Evolutionary conservation across 2,888 invertebrate genomes (phyloP), one percentile per base, ranked within the genome.

Genomic region (Serrognathus titanus): DNA sequence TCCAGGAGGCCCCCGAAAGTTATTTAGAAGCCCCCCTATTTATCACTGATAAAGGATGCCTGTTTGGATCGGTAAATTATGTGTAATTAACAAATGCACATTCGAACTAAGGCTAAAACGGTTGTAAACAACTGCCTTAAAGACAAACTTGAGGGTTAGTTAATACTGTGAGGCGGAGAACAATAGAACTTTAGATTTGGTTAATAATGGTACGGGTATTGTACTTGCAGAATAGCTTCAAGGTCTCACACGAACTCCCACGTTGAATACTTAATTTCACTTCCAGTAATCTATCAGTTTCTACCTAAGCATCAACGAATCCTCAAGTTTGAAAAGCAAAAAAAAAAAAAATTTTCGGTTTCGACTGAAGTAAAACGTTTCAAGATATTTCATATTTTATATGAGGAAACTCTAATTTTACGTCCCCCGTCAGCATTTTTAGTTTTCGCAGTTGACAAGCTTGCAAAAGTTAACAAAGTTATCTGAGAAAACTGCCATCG

Each of bases 51-150:
- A 43, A 58, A 53, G 58, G 55, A 58, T 51, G 55, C 58, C 58
- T 55, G 57, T 57, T 55, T 56, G 53, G 54, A 59, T 58, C 58
- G 57, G 59, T 65, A 66, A 66, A 71, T 69, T 70, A 67, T 66
- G 67, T 69, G 68, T 69, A 70, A 70, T 69, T 69, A 69, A 68
- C 68, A 66, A 43, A 66, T 69, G 66, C 68, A 69, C 66, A 67
- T 69, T 68, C 67, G 69, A 69, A 70, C 69, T 70, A 68, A 64
- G 63, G 62, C 64, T 64, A 64, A 67, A 64, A 63, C 64, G 62
- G 63, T 61, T 66, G 69, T 69, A 69, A 70, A 70, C 70, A 69
- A 69, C 65, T 65, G 65, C 65, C 66, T 31, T 31, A 65, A 68
- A 68, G 69, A 70, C 69, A 70, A 70, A 69, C 68, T 68, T 64